A percentile compares a stretch with the other conserved stretches of the same genome.
These are phyloP conservation scores for Mayetiola destructor DNA, from an alignment of 2,888 invertebrate species.

Conservation along the genomic window DNA sequence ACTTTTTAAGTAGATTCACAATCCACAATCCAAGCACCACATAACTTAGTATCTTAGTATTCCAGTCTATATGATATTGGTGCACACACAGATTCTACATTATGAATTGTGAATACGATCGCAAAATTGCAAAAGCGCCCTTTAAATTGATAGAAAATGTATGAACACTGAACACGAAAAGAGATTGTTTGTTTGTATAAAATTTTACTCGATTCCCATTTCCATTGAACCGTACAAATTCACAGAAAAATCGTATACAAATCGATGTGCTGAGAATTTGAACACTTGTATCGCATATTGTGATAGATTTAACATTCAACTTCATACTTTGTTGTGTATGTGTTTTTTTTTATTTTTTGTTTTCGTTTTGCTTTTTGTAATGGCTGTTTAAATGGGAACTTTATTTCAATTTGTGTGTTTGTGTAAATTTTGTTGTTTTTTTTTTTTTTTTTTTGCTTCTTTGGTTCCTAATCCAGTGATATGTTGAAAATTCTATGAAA, in stretches of 20 bases:
- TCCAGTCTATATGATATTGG: too few species aligned
- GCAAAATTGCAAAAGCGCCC: too few species aligned
- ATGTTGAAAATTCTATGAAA: too few species aligned
- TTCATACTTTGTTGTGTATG: neutral
- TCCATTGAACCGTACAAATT: slow-evolving; percentile 9
- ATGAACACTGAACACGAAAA: too few species aligned
- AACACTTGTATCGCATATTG: slow-evolving; percentile 7
- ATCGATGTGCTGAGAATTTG: slow-evolving; percentile 11
- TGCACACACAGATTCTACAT: too few species aligned
- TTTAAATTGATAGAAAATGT: too few species aligned
- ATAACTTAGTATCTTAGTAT: too few species aligned
- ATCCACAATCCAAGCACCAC: too few species aligned
- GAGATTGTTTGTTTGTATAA: slow-evolving; percentile 8
- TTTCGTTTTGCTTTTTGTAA: neutral
- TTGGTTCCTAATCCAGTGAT: too few species aligned
- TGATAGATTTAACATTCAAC: neutral
- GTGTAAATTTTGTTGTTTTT: neutral
- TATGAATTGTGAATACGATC: too few species aligned
- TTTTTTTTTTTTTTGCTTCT: neutral
- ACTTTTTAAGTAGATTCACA: too few species aligned
- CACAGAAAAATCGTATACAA: slow-evolving; percentile 10
- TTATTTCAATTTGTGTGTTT: neutral
- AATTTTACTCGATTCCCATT: slow-evolving; percentile 10
- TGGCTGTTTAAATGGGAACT: too few species aligned
- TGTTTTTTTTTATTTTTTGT: neutral